phyloP scores from a whole-genome alignment of 1,140 invertebrate species.

The Araneus ventricosus region DNA sequence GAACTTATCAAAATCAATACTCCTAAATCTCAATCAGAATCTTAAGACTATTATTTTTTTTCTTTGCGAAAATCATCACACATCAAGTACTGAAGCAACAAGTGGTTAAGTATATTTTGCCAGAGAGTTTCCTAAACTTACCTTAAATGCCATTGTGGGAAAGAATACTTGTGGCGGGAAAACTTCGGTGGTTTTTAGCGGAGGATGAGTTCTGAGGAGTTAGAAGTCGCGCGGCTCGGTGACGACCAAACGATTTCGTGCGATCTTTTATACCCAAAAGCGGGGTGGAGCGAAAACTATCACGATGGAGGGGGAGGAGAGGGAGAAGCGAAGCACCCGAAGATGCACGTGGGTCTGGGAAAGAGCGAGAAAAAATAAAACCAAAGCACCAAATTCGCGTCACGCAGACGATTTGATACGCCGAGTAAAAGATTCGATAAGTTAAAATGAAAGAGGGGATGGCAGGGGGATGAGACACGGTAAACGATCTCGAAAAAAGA shows the following conservation, averaged over 20 bases:
- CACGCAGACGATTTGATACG: background rate
- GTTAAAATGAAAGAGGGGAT: background rate
- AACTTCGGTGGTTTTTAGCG: slow-evolving; percentile 19
- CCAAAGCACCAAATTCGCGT: slow-evolving; percentile 5
- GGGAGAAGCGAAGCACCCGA: background rate
- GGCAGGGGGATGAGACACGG: background rate
- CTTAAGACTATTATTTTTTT: too few relatives aligned
- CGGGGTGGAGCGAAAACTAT: slow-evolving; percentile 14
- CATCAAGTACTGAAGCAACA: background rate
- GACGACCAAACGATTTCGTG: slow-evolving; percentile 10
- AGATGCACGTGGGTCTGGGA: background rate
- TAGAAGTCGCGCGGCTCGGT: slow-evolving; percentile 23
- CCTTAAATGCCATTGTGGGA: slow-evolving; percentile 7
- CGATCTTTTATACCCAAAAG: slow-evolving; percentile 9
- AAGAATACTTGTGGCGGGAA: slow-evolving; percentile 17
- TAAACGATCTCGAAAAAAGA: background rate
- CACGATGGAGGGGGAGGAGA: background rate
- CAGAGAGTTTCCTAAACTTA: background rate
- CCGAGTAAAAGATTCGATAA: background rate
- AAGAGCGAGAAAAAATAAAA: background rate
- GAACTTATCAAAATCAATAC: too few relatives aligned
- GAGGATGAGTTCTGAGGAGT: slow-evolving; percentile 11
- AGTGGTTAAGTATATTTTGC: background rate
- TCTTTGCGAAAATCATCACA: too few relatives aligned
- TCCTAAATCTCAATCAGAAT: too few relatives aligned